These are phyloP conservation scores for Chloroclysta siterata DNA, from an alignment of 2,888 invertebrate species.

Conservation along the genomic window DNA sequence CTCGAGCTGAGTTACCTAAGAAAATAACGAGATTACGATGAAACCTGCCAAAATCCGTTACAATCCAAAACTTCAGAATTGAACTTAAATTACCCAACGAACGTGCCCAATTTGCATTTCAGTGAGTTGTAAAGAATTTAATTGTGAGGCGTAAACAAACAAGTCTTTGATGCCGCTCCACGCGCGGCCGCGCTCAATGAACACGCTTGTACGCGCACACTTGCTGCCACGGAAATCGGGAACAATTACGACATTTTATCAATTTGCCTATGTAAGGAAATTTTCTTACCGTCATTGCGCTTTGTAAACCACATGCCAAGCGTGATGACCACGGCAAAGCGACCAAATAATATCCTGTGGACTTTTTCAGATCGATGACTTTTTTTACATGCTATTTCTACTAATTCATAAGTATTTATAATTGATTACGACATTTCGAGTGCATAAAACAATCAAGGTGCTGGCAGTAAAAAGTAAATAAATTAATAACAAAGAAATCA, in stretches of 20 bases:
- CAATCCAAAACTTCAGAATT: neutral
- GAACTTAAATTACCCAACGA: neutral
- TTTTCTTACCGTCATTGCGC: too few relatives aligned
- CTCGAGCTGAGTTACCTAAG: too few relatives aligned
- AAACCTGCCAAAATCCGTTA: neutral
- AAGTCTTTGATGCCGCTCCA: conserved; percentile 26
- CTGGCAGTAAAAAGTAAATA: neutral
- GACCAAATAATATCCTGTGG: too few relatives aligned
- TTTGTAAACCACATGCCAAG: too few relatives aligned
- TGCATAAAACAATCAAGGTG: neutral
- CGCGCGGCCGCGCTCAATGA: conserved; percentile 16
- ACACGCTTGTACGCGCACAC: conserved; percentile 20
- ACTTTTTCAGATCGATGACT: too few relatives aligned
- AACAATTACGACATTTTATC: neutral
- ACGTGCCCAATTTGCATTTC: conserved; percentile 20
- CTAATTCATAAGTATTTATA: too few relatives aligned
- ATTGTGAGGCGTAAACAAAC: conserved; percentile 36
- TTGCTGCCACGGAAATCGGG: conserved; percentile 3
- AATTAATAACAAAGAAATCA: neutral
- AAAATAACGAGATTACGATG: neutral
- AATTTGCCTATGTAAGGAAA: too few relatives aligned
- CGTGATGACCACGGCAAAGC: too few relatives aligned
- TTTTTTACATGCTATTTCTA: too few relatives aligned
- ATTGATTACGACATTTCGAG: too few relatives aligned
- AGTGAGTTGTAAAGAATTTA: conserved; percentile 34